Base-by-base conservation (phyloP, 2,888 invertebrate species). In the Tenthredo mesomela region DNA sequence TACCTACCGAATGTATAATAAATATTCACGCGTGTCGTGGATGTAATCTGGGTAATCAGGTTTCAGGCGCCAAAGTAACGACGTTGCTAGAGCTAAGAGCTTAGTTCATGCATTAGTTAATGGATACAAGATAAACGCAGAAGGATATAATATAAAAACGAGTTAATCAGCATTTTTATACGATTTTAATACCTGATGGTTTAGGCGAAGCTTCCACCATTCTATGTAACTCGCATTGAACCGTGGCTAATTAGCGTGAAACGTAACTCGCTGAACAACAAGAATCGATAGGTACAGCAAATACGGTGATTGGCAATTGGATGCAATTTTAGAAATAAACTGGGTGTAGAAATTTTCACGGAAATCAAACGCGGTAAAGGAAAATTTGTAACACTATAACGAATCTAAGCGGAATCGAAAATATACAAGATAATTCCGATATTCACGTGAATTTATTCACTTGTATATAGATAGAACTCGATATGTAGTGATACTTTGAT, bases 301-400 rank as follows among this genome's bases (percentile, higher is more conserved):
- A 54, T 77, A 54, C 29, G 77, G 50, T 77, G 77, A 77, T 77
- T 54, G 50, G 77, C 7, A 54, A 50, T 18, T 54, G n/a, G 18
- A 77, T 54, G 33, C 33, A 29, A 77, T 77, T 77, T 54, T n/a
- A 6, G 29, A 54, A 29, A 77, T 77, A 50, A 25, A 50, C 47
- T 15, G n/a, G 15, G 1, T n/a, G 18, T 77, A 9, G 15, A 25
- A 77, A 77, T 77, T 77, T 15, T 9, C 10, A 1, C 9, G 15
- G 1, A 50, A 77, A 50, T 77, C 18, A 25, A 29, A 12, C 29
- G 75, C 50, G 21, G 15, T 3, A n/a, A 43, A 43, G 4, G 25
- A 10, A 15, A 73, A 73, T 77, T 77, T 18, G 6, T 77, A 73
- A 21, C 71, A 4, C n/a, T 12, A 37, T 9, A 61, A 18, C 67